Base-by-base conservation (phyloP, 2,888 invertebrate genomes). In the Leptogaster cylindrica region DNA sequence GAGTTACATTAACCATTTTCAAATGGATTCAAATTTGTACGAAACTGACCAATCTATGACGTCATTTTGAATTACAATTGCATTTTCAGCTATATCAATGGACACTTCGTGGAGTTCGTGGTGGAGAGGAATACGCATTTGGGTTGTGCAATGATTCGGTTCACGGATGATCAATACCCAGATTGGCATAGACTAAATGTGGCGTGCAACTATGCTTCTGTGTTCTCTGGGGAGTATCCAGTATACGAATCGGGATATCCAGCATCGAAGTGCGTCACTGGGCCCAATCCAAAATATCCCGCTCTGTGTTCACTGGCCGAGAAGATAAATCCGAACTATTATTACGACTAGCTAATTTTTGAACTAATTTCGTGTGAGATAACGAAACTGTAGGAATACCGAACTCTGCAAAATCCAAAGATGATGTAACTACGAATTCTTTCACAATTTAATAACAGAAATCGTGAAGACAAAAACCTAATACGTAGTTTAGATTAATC, bases 101-200 rank as follows among this genome's bases (percentile, higher is more conserved):
- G 81, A 0, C 81, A 81, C 65, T 81, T 81, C 74, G 79, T 77
- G 7, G 78, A 77, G 28, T 75, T 78, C 2, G 77, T 80, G 2
- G 73, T 78, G 41, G 81, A 80, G 70, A 75, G 79, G 0, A 79
- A 78, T 64, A 78, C 77, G 2, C 78, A 80, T 68, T 77, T 80
- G 3, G 81, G 81, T 18, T 81, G 80, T 70, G 79, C 80, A 20
- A 75, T 78, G 72, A 74, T 79, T 71, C 75, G 77, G 1, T 79
- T 75, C 20, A 77, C 79, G 3, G 75, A 76, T 70, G 74, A 75
- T 0, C 71, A 76, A 14, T 76, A 79, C 67, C 76, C 75, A 1
- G 75, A 75, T 25, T 73, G 75, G 2, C 74, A 78, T 20, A 78
- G 78, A 48, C 75, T 78, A 28, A 78, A 81, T 67, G 76, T 77